A percentile compares a stretch with the other conserved stretches of the same genome.
Conservation (phyloP, 1,140 invertebrate genomes). For the Myzus persicae region DNA sequence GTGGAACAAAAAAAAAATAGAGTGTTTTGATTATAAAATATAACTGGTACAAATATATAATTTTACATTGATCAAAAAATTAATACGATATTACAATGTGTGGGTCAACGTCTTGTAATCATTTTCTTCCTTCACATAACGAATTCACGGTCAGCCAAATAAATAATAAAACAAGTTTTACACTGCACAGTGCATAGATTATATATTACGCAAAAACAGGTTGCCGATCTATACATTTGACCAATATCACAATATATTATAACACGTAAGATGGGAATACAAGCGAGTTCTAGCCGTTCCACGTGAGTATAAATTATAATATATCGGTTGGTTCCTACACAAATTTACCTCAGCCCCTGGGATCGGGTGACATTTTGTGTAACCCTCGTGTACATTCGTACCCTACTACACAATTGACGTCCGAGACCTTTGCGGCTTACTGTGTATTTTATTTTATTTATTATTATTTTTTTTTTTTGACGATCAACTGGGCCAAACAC, state of each 20-base stretch:
- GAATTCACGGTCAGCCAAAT: background rate
- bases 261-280: background rate
- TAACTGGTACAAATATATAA: background rate
- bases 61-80: background rate
- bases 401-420: background rate
- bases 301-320: background rate
- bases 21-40: background rate
- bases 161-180: conserved; percentile 28
- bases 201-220: conserved; percentile 27
- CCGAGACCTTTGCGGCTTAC: background rate
- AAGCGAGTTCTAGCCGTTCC: background rate
- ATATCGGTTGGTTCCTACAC: background rate
- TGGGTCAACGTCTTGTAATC: conserved; percentile 11
- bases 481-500: conserved; percentile 36
- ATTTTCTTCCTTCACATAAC: background rate
- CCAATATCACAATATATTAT: background rate
- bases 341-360: background rate
- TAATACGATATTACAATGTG: background rate
- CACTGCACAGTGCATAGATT: background rate
- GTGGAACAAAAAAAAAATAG: background rate
- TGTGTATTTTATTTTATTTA: conserved; percentile 19
- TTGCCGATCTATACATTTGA: background rate
- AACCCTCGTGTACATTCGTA: background rate
- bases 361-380: background rate
- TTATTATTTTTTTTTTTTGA: background rate